phyloP scores from a whole-genome alignment of 2,888 invertebrate species.

The Drosophila engyochracea region DNA sequence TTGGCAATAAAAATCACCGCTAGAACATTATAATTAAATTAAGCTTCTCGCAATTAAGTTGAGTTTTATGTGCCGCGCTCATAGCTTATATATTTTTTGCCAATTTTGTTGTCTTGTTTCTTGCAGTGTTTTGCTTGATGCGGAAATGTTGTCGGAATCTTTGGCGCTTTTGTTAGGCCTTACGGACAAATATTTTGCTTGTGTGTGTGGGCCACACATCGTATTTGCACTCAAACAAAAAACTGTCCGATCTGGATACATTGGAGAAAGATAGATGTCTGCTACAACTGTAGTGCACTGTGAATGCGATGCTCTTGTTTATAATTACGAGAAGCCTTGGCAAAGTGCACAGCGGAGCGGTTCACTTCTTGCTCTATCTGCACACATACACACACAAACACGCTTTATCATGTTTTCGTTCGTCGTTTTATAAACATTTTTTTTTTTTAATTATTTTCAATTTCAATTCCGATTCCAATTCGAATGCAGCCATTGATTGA shows the following conservation, averaged over 20 bases:
- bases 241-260: neutral
- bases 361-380: slow-evolving; percentile 16
- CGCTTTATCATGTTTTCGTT: slow-evolving; percentile 5
- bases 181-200: slow-evolving; percentile 27
- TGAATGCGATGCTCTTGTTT: slow-evolving; percentile 36
- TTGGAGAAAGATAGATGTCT: slow-evolving; percentile 1
- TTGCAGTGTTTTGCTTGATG: slow-evolving; percentile 39
- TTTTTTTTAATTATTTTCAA: slow-evolving; percentile 28
- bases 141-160: slow-evolving; percentile 41
- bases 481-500: slow-evolving; percentile 63
- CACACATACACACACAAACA: neutral
- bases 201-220: slow-evolving; percentile 44
- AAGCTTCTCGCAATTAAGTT: neutral
- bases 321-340: slow-evolving; percentile 51
- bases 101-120: neutral
- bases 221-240: slow-evolving; percentile 24
- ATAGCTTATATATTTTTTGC: neutral
- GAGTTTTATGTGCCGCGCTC: neutral
- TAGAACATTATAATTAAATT: neutral
- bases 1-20: neutral
- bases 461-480: slow-evolving; percentile 25
- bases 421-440: slow-evolving; percentile 6
- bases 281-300: slow-evolving; percentile 18
- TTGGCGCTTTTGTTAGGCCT: slow-evolving; percentile 34
- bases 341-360: slow-evolving; percentile 42